Conservation (phyloP, 2,797 vertebrate species). For the Neomorphus geoffroyi region DNA sequence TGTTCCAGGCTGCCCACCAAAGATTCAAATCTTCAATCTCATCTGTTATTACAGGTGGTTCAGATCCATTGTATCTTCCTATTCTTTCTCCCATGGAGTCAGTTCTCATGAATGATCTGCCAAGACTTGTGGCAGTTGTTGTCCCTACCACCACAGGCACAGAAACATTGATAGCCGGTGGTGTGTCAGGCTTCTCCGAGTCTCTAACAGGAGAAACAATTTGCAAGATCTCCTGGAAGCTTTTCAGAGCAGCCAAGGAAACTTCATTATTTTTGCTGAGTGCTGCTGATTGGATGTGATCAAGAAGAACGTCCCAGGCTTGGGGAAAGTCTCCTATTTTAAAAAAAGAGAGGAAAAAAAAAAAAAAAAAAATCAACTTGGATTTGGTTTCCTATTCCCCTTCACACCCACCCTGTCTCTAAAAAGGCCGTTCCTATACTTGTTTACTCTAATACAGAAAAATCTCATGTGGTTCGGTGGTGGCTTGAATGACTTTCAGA, state of each 20-base stretch:
- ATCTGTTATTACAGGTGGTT: conserved; percentile 80
- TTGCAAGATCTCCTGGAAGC: conserved; percentile 98
- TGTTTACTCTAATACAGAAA: not conserved
- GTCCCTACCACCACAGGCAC: conserved; percentile 89
- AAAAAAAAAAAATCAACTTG: not conserved
- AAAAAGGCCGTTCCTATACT: not conserved
- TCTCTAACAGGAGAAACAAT: conserved; percentile 93
- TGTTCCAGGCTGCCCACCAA: conserved; percentile 99
- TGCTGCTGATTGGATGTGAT: conserved; percentile 97
- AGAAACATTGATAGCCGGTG: conserved; percentile 89
- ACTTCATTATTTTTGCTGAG: conserved; percentile 99
- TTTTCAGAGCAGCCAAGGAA: conserved; percentile 97
- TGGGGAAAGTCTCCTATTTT: conserved; percentile 92
- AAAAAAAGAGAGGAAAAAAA: not conserved
- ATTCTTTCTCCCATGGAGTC: conserved; percentile 93
- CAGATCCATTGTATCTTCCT: conserved; percentile 84
- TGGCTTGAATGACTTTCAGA: not conserved
- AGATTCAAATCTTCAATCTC: conserved; percentile 93
- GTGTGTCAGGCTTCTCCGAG: conserved; percentile 87
- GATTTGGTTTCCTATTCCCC: not conserved
- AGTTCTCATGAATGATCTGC: conserved; percentile 88
- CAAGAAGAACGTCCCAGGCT: conserved; percentile 97
- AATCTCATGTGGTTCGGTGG: not conserved
- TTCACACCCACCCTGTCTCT: not conserved
- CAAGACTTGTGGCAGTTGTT: conserved; percentile 84